A percentile compares a stretch with the other conserved stretches of the same genome.
Evolutionary conservation across 2,888 invertebrate genomes (phyloP).

Genomic region (Cosmia trapezina): DNA sequence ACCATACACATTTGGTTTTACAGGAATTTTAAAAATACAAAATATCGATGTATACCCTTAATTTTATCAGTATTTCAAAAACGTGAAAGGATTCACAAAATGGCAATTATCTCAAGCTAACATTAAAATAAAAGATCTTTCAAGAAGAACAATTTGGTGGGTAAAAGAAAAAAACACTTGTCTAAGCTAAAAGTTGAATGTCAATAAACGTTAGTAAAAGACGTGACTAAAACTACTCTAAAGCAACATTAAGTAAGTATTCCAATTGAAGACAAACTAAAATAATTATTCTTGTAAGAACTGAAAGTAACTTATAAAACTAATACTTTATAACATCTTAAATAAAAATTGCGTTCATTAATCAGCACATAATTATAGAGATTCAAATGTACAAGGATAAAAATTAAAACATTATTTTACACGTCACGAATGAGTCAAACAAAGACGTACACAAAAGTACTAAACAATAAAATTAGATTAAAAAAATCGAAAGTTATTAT

Average conservation of each 20-base stretch:
- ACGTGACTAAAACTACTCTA: constrained; percentile 62
- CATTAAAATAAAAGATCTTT: constrained; percentile 36
- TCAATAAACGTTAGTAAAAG: constrained; percentile 47
- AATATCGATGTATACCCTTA: too few species aligned
- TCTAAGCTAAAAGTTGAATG: constrained; percentile 18
- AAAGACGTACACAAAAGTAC: constrained; percentile 53
- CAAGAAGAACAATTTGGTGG: constrained; percentile 20
- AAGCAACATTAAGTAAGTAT: constrained; percentile 56
- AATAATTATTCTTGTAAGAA: constrained; percentile 59
- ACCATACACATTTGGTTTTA: too few species aligned
- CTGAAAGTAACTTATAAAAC: constrained; percentile 55
- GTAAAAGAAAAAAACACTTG: constrained; percentile 16
- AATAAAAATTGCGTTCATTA: not conserved
- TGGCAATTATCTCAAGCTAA: constrained; percentile 46
- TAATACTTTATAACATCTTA: too few species aligned
- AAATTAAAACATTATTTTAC: constrained; percentile 59
- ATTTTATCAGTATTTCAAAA: constrained; percentile 72
- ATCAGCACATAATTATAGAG: constrained; percentile 64
- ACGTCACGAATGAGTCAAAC: constrained; percentile 61
- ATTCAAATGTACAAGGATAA: constrained; percentile 72
- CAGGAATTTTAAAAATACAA: too few species aligned
- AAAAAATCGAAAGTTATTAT: constrained; percentile 51
- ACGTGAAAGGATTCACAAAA: constrained; percentile 40
- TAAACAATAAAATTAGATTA: constrained; percentile 59
- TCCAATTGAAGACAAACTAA: constrained; percentile 63